These are phyloP conservation scores for Brachionus calyciflorus DNA, from an alignment of 1,140 invertebrate genomes.

Conservation along the genomic window DNA sequence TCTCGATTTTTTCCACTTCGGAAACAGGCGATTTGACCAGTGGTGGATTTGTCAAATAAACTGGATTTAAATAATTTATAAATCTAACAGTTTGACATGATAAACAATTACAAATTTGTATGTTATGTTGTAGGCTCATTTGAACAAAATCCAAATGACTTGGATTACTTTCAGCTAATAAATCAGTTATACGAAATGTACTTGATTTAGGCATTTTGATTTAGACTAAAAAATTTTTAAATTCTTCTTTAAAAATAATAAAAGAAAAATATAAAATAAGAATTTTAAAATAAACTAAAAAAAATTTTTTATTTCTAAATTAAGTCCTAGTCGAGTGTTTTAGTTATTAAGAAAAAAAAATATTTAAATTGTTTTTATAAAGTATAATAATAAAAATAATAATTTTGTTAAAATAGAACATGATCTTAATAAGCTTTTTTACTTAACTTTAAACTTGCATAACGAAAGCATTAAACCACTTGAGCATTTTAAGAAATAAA, in stretches of 20 bases:
- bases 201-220: slow-evolving; percentile 27
- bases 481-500: slow-evolving; percentile 13
- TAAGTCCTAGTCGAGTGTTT: background rate
- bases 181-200: slow-evolving; percentile 19
- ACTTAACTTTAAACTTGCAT: background rate
- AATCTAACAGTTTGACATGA: slow-evolving; percentile 7
- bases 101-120: background rate
- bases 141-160: no score
- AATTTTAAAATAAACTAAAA: background rate
- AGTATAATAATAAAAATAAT: no score
- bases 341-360: no score
- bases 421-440: slow-evolving; percentile 39
- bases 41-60: background rate
- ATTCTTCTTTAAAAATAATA: slow-evolving; percentile 12
- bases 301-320: background rate
- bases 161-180: background rate
- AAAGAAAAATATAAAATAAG: no score
- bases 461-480: slow-evolving; percentile 31
- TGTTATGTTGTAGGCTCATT: background rate
- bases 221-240: background rate
- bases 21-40: background rate
- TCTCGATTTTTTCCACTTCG: background rate
- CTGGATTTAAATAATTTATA: background rate
- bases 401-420: slow-evolving; percentile 9
- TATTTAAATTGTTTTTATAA: slow-evolving; percentile 39